A percentile compares a stretch with the other conserved stretches of the same genome.
These are phyloP conservation scores for Chromoteleia sp. DNA, from an alignment of 2,888 invertebrate genomes.

Conservation along the genomic window DNA sequence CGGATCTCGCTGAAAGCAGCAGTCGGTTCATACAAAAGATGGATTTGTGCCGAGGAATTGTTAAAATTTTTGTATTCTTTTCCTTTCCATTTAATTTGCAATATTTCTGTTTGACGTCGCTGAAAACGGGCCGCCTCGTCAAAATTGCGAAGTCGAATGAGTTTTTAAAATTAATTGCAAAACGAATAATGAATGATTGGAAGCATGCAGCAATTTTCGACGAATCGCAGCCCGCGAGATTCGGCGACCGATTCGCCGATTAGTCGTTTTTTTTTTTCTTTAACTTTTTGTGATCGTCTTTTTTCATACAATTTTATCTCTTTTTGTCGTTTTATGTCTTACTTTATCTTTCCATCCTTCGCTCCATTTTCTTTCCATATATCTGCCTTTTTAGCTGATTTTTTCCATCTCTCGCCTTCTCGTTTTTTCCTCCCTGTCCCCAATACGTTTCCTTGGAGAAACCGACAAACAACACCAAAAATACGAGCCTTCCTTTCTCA, in stretches of 20 bases:
- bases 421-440: not conserved
- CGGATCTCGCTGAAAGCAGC: slow-evolving; percentile 74
- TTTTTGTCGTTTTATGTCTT: slow-evolving; percentile 29
- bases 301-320: slow-evolving; percentile 4
- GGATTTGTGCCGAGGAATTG: slow-evolving; percentile 37
- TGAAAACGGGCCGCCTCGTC: slow-evolving; percentile 12
- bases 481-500: slow-evolving; percentile 28
- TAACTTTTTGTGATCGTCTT: not conserved
- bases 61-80: not conserved
- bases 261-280: slow-evolving; percentile 28
- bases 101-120: slow-evolving; percentile 15
- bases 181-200: slow-evolving; percentile 7
- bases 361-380: no score
- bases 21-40: slow-evolving; percentile 38
- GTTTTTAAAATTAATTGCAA: slow-evolving; percentile 6
- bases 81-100: not conserved
- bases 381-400: no score
- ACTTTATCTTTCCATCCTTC: no score
- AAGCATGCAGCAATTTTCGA: slow-evolving; percentile 34
- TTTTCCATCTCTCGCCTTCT: not conserved
- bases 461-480: not conserved
- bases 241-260: slow-evolving; percentile 27
- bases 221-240: slow-evolving; percentile 52
- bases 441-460: no score
- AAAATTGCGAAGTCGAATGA: not conserved